Base-by-base conservation (phyloP, 2,888 invertebrate species). In the Augochlorella aurata region DNA sequence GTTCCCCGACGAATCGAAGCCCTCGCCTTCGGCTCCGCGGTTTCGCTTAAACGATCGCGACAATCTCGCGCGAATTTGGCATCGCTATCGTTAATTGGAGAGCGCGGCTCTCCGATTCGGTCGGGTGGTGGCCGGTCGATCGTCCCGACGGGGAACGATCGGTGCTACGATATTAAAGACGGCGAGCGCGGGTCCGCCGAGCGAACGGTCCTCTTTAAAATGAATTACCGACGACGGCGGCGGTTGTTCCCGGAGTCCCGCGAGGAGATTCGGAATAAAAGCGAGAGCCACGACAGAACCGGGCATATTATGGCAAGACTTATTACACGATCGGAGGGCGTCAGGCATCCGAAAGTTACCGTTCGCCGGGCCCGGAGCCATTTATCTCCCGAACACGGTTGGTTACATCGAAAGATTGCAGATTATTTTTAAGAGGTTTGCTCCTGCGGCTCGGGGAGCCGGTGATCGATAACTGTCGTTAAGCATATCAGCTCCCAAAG, bases 401-500 rank as follows among this genome's bases (percentile, higher is more conserved):
- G 63, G 63, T 63, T 63, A 63, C 63, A 63, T 63, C 63, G 63
- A 63, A 38, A 63, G 63, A 63, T 63, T 63, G 63, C 63, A 63
- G 63, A 63, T 63, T 63, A 63, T 63, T 63, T 63, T 63, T 63
- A 63, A 63, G 63, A 29, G 63, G 63, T 63, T 63, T 63, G 38
- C 63, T 44, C 18, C 38, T n/a, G 38, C 38, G 63, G 63, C 63
- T 63, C 63, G 9, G 61, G 12, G 18, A 29, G 18, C 50, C 38
- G 38, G 38, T 63, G 63, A 63, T 63, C 63, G 63, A 63, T 63
- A 63, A 63, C 29, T 63, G 63, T 63, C 63, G 63, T 38, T 63
- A 38, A 38, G 38, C 63, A 63, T 63, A 63, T 63, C 63, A 29
- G 63, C 63, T 63, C 38, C 38, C 63, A 18, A 63, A 63, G 63